Base-by-base conservation (phyloP, 1,140 invertebrate genomes). In the Megalopta genalis region DNA sequence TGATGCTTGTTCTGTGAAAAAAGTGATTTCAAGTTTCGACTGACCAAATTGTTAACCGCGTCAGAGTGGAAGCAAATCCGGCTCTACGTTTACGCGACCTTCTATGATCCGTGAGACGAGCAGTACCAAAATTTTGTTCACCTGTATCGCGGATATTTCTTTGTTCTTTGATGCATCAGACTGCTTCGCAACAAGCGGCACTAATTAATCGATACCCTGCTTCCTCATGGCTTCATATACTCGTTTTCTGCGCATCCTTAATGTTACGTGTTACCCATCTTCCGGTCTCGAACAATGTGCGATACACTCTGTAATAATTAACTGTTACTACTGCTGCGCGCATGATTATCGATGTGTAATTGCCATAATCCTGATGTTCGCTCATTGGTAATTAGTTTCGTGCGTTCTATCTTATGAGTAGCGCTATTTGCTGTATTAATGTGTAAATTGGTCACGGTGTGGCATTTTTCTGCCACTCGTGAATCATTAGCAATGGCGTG, bases 171-270 rank as follows among this genome's bases (percentile, higher is more conserved):
- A 42, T 59, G 63, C 32, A 65, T 59, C 10, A 21, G 21, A 23
- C 18, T 8, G 23, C 5, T 16, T 57, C 57, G 6, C 21, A 42
- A 57, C 23, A 8, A 72, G 12, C 76, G 60, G 32, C 7, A 42
- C 76, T 72, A 78, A 78, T 78, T 78, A 78, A 78, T 65, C 60
- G 76, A 78, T 72, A 65, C 25, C 46, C 42, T 12, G 16, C 65
- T 76, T 76, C 64, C 37, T 77, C 49, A 60, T 49, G 4, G 21
- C 52, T 73, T 66, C 25, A 16, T 59, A 25, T 9, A 14, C 0
- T 3, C 3, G 60, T 71, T 21, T 16, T 10, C 23, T 7, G 21
- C n/a, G n/a, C 6, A 54, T 10, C 37, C 23, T 25, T 64, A 39
- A 78, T 23, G 18, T 64, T 78, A 72, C 39, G 27, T 57, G 23